These are phyloP conservation scores for Clostera curtula DNA, from an alignment of 2,888 invertebrate species.

Conservation along the genomic window DNA sequence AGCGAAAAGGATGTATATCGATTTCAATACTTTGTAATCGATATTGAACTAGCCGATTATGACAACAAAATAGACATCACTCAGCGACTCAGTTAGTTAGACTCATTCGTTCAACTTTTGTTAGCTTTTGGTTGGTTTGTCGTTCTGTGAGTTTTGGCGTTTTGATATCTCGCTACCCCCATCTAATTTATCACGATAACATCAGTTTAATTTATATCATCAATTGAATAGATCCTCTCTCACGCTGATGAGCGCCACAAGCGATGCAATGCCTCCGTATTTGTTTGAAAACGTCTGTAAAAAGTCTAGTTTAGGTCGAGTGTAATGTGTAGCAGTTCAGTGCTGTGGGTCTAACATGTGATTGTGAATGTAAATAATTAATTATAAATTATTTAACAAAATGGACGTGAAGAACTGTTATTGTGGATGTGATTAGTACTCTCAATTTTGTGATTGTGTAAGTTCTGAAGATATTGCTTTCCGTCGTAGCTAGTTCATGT, in stretches of 20 bases:
- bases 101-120: too few species aligned
- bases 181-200: slow-evolving; percentile 9
- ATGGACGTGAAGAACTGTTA: slow-evolving; percentile 55
- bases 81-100: too few species aligned
- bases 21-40: too few species aligned
- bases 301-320: slow-evolving; percentile 15
- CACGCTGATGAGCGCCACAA: slow-evolving; percentile 28
- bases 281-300: slow-evolving; percentile 25
- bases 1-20: too few species aligned
- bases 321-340: too few species aligned
- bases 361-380: slow-evolving; percentile 58
- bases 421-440: slow-evolving; percentile 51
- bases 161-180: too few species aligned
- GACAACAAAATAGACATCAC: too few species aligned
- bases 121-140: slow-evolving; percentile 23
- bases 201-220: slow-evolving; percentile 10
- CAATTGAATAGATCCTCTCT: slow-evolving; percentile 12
- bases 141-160: slow-evolving; percentile 18
- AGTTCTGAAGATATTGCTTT: slow-evolving; percentile 17
- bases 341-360: slow-evolving; percentile 55
- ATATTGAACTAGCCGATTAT: too few species aligned
- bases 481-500: slow-evolving; percentile 6
- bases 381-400: slow-evolving; percentile 48
- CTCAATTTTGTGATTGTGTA: slow-evolving; percentile 22
- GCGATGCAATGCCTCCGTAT: slow-evolving; percentile 38